Evolutionary conservation across 1,140 invertebrate genomes (phyloP).

Genomic region (Parasteatoda tepidariorum): DNA sequence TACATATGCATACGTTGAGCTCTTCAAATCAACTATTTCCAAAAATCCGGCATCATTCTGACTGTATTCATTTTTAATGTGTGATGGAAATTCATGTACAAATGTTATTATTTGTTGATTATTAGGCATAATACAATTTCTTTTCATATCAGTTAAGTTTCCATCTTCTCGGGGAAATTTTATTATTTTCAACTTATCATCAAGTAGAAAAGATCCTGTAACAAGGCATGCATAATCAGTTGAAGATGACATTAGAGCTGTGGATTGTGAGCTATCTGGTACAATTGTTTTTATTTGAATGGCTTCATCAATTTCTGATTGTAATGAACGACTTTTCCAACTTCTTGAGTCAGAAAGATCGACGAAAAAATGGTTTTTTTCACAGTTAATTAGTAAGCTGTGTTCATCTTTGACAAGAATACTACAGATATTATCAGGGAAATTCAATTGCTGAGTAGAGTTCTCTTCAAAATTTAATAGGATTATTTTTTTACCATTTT

Average conservation of each 20-base stretch:
- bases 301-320: not conserved
- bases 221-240: slow-evolving; percentile 30
- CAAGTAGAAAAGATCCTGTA: slow-evolving; percentile 15
- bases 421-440: slow-evolving; percentile 20
- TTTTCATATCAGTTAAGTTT: not conserved
- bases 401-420: slow-evolving; percentile 7
- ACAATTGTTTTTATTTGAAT: not conserved
- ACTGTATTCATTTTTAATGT: not conserved
- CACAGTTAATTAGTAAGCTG: slow-evolving; percentile 4
- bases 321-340: slow-evolving; percentile 22
- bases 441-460: not conserved
- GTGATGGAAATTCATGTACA: not conserved
- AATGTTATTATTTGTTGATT: slow-evolving; percentile 20
- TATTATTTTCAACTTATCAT: not conserved
- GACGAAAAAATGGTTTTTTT: slow-evolving; percentile 8
- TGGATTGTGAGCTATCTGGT: not conserved
- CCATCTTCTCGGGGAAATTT: slow-evolving; percentile 20
- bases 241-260: slow-evolving; percentile 25
- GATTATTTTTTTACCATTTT: slow-evolving; percentile 4
- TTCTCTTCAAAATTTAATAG: slow-evolving; percentile 22
- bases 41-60: not conserved
- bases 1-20: slow-evolving; percentile 4
- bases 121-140: not conserved
- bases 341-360: slow-evolving; percentile 12
- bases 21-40: slow-evolving; percentile 31